Conservation (phyloP, 2,113 vertebrate genomes). For the Ginglymostoma cirratum region DNA sequence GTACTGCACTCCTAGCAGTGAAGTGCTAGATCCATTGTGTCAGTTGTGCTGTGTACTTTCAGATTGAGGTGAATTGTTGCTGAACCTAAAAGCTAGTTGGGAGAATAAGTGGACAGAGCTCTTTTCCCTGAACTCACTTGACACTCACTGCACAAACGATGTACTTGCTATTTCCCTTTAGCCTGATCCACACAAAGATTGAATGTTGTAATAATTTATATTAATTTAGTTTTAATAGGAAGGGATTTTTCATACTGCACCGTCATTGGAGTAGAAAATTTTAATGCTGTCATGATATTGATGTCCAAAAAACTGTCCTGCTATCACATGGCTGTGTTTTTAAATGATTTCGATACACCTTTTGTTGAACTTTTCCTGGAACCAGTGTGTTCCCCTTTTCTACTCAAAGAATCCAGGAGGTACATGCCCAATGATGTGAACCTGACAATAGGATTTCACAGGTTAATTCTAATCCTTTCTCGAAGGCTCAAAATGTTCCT, state of each 20-base stretch:
- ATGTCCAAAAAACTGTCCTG: conserved; percentile 90
- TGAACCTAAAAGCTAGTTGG: background rate
- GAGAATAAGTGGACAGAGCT: background rate
- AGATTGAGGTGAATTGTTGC: background rate
- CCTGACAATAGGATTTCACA: conserved; percentile 50
- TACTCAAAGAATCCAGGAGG: conserved; percentile 94
- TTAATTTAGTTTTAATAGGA: background rate
- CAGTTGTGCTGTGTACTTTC: background rate
- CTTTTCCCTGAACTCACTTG: background rate
- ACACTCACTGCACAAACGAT: background rate
- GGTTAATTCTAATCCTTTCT: background rate
- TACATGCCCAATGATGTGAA: conserved; percentile 83
- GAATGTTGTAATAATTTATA: background rate
- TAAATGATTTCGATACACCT: conserved; percentile 65
- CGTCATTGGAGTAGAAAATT: conserved; percentile 74
- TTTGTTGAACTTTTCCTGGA: conserved; percentile 64
- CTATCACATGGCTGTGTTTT: conserved; percentile 67
- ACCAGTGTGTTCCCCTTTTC: conserved; percentile 73
- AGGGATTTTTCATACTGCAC: conserved; percentile 47
- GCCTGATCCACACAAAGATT: background rate
- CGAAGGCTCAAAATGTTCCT: background rate
- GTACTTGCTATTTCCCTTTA: background rate
- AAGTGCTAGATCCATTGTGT: background rate
- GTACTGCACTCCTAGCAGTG: background rate
- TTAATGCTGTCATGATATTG: conserved; percentile 85